Conservation (phyloP, 2,797 vertebrate genomes). For the Emydoidea blandingii region DNA sequence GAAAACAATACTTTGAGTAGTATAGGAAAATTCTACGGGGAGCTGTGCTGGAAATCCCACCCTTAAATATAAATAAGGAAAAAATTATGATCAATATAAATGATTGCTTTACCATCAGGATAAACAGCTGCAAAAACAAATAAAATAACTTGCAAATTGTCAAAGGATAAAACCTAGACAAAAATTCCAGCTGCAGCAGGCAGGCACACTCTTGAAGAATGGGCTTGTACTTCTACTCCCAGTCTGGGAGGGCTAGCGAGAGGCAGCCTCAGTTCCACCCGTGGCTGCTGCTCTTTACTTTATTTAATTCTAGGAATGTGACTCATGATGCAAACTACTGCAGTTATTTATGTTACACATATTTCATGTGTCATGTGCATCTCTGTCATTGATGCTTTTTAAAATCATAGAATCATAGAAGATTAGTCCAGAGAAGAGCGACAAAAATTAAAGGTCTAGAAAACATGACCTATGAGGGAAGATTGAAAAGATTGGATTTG, state of each 20-base stretch:
- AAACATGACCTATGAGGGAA: too few species aligned
- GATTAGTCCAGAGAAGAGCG: too few species aligned
- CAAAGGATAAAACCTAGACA: not conserved
- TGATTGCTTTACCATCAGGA: not conserved
- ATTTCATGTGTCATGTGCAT: not conserved
- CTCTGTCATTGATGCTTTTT: not conserved
- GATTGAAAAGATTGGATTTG: too few species aligned
- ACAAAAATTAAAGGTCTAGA: too few species aligned
- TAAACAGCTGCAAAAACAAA: not conserved
- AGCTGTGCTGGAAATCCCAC: not conserved
- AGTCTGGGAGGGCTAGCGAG: not conserved
- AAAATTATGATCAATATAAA: not conserved
- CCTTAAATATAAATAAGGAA: not conserved
- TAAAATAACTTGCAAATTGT: not conserved
- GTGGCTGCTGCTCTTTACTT: not conserved
- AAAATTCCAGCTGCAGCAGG: not conserved
- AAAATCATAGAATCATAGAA: not conserved
- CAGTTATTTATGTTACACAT: not conserved
- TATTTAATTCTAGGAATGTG: not conserved
- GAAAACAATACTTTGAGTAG: not conserved
- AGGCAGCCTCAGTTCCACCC: not conserved
- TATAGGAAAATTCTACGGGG: not conserved
- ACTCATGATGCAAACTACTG: not conserved
- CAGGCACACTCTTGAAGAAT: accelerated
- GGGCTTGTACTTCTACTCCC: not conserved